Evolutionary conservation across 1,140 invertebrate species (phyloP), one percentile per base, ranked within the genome.

Genomic region (Bombus vancouverensis): DNA sequence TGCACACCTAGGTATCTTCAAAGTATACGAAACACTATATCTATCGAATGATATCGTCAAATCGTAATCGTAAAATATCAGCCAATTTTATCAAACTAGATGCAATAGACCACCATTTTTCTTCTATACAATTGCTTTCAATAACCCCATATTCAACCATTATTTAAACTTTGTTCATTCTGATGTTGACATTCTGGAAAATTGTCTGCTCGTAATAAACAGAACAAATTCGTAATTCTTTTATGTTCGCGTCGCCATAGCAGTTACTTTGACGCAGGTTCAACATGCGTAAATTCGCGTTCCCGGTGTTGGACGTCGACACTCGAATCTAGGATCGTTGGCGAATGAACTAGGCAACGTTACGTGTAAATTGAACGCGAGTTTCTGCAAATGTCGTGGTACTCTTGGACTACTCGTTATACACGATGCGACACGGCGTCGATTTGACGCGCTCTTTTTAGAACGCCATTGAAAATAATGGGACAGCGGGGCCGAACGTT

Each of bases 381-480:
- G 47, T 32, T n/a, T 57, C 47, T 57, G 66, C n/a, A 57, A 47
- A 53, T 70, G 59, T 44, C 12, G 59, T 44, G 37, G 66, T n/a
- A 70, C 32, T 10, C 42, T 53, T 68, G 42, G 12, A 25, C 42
- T 32, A 57, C 28, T 37, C 44, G 79, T 37, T 39, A 39, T 68
- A 53, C 44, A 39, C 32, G 66, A 22, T 3, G 34, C n/a, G 68
- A 39, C 37, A 71, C 79, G 68, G 44, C 25, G 37, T 10, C 66
- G 66, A 81, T 57, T 81, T 47, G 44, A 39, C 66, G 44, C 34
- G 39, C 39, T 79, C 77, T 79, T 81, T 81, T 81, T 32, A 81
- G 47, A 72, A 72, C 34, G 79, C 78, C 44, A 39, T 81, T 72
- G 66, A 72, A 57, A 72, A 81, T 53, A 81, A 81, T 71, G 68